These are phyloP conservation scores for Meloidogyne floridensis DNA, from an alignment of 1,140 invertebrate species.

Conservation along the genomic window DNA sequence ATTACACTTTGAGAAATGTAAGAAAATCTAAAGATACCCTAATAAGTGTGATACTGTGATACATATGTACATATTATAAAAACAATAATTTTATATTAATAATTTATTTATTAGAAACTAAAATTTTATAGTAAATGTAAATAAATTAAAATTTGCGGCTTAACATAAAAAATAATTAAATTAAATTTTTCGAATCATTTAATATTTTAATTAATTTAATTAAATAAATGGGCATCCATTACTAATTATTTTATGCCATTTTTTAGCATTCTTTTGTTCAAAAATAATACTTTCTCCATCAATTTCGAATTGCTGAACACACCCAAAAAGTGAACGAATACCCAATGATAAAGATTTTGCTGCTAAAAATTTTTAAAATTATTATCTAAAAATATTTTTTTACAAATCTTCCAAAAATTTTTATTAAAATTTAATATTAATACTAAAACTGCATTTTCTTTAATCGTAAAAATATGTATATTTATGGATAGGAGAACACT, in stretches of 20 bases:
- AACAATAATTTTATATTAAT: too few species aligned
- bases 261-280: slow-evolving; percentile 29
- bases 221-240: slow-evolving; percentile 47
- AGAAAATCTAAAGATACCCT: too few species aligned
- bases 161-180: background rate
- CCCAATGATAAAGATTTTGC: slow-evolving; percentile 26
- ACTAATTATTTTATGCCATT: slow-evolving; percentile 45
- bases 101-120: too few species aligned
- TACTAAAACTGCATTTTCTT: background rate
- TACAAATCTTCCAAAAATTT: too few species aligned
- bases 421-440: slow-evolving; percentile 14
- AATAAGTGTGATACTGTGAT: too few species aligned
- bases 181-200: background rate
- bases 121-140: background rate
- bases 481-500: too few species aligned
- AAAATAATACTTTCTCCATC: slow-evolving; percentile 30
- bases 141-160: too few species aligned
- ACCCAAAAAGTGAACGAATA: slow-evolving; percentile 40
- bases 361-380: slow-evolving; percentile 23
- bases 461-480: too few species aligned
- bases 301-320: slow-evolving; percentile 38
- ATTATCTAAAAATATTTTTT: too few species aligned
- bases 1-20: too few species aligned
- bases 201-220: background rate
- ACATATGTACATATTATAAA: too few species aligned